These are phyloP conservation scores for Misgurnus mizolepis DNA, from an alignment of 2,113 vertebrate species.

Conservation along the genomic window DNA sequence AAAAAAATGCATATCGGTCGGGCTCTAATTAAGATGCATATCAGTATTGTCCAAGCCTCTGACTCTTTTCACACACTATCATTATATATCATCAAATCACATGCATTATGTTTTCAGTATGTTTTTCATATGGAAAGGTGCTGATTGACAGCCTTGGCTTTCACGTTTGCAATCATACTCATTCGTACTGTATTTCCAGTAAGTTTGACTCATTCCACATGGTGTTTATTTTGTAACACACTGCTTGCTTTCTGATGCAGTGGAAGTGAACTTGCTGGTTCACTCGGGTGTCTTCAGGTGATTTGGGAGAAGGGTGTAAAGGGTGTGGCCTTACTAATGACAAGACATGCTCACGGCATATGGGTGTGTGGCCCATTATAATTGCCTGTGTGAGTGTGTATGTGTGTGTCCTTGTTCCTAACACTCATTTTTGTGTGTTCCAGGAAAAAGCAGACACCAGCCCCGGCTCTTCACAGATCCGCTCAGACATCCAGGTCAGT, in stretches of 20 bases:
- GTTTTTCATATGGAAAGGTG: not conserved
- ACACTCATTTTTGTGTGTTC: constrained; percentile 31
- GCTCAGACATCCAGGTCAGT: constrained; percentile 90
- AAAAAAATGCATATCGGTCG: too few species aligned
- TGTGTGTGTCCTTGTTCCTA: constrained; percentile 28
- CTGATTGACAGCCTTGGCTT: not conserved
- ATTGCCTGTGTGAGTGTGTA: not conserved
- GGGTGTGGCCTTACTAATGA: constrained; percentile 19
- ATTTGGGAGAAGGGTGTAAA: not conserved
- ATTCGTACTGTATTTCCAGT: constrained; percentile 2
- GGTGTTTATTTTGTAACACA: not conserved
- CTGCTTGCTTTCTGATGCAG: not conserved
- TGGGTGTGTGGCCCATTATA: not conserved
- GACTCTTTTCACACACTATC: not conserved
- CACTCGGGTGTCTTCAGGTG: not conserved
- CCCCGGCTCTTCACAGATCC: constrained; percentile 85
- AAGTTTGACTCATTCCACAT: not conserved
- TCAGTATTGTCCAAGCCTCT: not conserved
- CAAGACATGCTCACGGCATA: not conserved
- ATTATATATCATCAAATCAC: not conserved
- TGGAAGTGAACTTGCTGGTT: constrained; percentile 19
- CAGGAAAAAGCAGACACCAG: constrained; percentile 90
- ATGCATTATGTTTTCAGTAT: not conserved
- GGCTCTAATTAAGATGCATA: too few species aligned
- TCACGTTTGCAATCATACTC: not conserved